Conservation (phyloP, 2,797 vertebrate species). For the Lates japonicus region DNA sequence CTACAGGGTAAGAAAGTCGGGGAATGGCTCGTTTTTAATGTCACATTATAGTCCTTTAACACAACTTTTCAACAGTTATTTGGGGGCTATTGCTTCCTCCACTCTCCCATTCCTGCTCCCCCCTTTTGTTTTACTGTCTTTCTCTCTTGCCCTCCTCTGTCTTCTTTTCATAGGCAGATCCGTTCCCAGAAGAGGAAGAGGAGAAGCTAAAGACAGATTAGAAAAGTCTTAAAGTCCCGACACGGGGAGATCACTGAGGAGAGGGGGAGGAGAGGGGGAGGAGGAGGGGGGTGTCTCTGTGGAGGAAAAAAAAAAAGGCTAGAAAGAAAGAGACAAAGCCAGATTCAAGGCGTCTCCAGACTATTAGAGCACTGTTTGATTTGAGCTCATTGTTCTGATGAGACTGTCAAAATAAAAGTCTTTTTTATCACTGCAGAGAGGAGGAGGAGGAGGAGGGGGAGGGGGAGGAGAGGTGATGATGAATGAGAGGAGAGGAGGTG, state of each 20-base stretch:
- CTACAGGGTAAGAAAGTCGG: too few relatives aligned
- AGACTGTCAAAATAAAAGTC: slow-evolving; percentile 84
- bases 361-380: slow-evolving; percentile 85
- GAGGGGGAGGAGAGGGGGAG: neutral
- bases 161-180: slow-evolving; percentile 6
- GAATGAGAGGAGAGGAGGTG: slow-evolving; percentile 26
- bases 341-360: slow-evolving; percentile 81
- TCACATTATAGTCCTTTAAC: too few relatives aligned
- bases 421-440: slow-evolving; percentile 20
- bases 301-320: slow-evolving; percentile 36
- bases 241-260: slow-evolving; percentile 68
- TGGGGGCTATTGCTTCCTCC: too few relatives aligned
- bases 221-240: slow-evolving; percentile 72
- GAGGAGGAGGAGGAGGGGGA: neutral
- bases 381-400: slow-evolving; percentile 85
- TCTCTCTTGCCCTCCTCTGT: neutral
- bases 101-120: neutral
- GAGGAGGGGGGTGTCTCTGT: slow-evolving; percentile 13
- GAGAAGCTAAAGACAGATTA: slow-evolving; percentile 81
- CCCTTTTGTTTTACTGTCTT: neutral
- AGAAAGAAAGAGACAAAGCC: slow-evolving; percentile 49
- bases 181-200: slow-evolving; percentile 42
- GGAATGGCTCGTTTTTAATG: too few relatives aligned
- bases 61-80: too few relatives aligned
- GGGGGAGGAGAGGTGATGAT: neutral